A percentile compares a stretch with the other conserved stretches of the same genome.
Conservation (phyloP, 2,797 vertebrate genomes). For the Squalus acanthias region DNA sequence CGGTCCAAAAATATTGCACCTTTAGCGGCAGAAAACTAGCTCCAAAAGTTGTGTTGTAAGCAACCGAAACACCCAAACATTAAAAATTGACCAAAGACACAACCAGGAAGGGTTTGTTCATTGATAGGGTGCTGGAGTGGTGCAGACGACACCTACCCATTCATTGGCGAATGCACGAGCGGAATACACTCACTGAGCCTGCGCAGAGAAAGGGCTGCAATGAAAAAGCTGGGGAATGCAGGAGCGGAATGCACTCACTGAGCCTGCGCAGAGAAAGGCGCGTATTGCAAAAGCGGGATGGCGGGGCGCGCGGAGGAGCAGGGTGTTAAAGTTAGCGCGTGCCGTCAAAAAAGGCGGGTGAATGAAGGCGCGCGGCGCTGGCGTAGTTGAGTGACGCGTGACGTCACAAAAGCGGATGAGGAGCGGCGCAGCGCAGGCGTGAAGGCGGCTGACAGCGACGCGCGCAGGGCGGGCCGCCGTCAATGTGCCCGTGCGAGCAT, state of each 20-base stretch:
- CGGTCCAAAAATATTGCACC: not conserved
- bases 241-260: not conserved
- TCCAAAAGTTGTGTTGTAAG: not conserved
- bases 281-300: no score
- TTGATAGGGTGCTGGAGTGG: no score
- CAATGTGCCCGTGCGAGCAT: not conserved
- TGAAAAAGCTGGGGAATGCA: no score
- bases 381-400: not conserved
- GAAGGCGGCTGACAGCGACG: not conserved
- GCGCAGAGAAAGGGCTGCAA: not conserved
- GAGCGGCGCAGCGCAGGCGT: not conserved
- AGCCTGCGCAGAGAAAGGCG: not conserved
- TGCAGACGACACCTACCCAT: not conserved
- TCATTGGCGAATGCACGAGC: not conserved
- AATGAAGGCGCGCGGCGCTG: no score
- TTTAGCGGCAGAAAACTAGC: not conserved
- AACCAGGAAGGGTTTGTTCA: not conserved
- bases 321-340: not conserved
- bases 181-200: not conserved
- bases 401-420: constrained; percentile 18
- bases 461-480: not conserved
- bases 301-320: not conserved
- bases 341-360: not conserved
- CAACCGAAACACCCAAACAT: not conserved
- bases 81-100: no score